These are phyloP conservation scores for Steinernema feltiae DNA, from an alignment of 1,140 invertebrate genomes.

Conservation along the genomic window DNA sequence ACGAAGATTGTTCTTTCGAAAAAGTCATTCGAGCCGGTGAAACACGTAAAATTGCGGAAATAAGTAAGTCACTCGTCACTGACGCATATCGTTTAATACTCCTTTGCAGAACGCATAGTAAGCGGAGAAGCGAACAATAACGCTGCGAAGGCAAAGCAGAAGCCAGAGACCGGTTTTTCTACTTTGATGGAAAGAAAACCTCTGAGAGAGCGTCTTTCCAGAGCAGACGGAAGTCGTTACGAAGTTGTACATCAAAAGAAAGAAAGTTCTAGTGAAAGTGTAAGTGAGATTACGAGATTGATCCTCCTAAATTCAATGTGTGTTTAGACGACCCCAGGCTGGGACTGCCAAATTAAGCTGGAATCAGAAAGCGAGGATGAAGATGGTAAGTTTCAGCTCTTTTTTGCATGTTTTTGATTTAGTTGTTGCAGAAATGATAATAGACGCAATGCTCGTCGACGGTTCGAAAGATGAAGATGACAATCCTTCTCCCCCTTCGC, in stretches of 20 bases:
- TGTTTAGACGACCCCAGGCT: too few relatives aligned
- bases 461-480: neutral
- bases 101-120: neutral
- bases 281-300: neutral
- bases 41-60: neutral
- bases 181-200: neutral
- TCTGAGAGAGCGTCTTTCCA: neutral
- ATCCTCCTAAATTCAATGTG: neutral
- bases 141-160: neutral
- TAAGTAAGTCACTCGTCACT: neutral
- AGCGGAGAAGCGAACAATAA: neutral
- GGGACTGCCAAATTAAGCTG: neutral
- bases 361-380: neutral
- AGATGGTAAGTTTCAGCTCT: too few relatives aligned
- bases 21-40: neutral
- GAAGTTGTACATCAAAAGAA: neutral
- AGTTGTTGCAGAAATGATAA: too few relatives aligned
- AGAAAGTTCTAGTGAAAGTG: neutral
- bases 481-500: too few relatives aligned
- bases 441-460: neutral
- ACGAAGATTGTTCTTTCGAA: neutral
- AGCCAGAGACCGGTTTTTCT: neutral
- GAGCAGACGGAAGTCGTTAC: neutral
- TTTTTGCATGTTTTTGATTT: too few relatives aligned
- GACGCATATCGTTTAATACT: neutral